Percentiles rank a stretch among this genome's conserved stretches.
These are phyloP conservation scores for Lagocephalus sceleratus DNA, from an alignment of 2,797 vertebrate species.

Conservation along the genomic window DNA sequence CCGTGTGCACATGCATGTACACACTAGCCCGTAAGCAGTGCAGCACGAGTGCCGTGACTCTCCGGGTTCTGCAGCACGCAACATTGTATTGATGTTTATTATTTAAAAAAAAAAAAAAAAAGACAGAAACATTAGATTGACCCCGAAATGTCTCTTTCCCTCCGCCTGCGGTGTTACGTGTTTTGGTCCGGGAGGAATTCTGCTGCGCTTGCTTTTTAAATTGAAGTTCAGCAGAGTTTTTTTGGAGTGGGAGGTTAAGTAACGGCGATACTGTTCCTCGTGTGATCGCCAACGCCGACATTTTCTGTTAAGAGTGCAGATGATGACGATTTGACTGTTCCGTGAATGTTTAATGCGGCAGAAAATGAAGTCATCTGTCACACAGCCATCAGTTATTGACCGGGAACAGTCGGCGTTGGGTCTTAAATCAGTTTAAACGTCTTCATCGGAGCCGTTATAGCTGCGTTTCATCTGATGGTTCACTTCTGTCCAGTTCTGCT, in stretches of 20 bases:
- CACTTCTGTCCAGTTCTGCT: too few species aligned
- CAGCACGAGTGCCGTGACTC: slow-evolving; percentile 21
- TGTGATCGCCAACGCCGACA: neutral
- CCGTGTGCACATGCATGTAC: slow-evolving; percentile 2
- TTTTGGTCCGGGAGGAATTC: slow-evolving; percentile 15
- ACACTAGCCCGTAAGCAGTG: slow-evolving; percentile 13
- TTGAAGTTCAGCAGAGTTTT: slow-evolving; percentile 4
- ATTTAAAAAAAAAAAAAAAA: slow-evolving; percentile 4
- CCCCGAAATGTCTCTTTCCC: neutral
- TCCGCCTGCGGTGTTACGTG: slow-evolving; percentile 15
- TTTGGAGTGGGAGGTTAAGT: neutral
- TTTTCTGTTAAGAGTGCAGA: neutral
- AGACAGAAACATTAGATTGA: slow-evolving; percentile 11
- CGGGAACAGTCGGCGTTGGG: neutral
- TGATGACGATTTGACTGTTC: neutral
- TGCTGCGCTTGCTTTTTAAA: slow-evolving; percentile 1
- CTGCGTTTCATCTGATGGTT: too few species aligned
- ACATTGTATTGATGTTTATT: slow-evolving; percentile 42
- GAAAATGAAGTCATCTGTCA: neutral
- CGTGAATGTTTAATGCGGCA: neutral
- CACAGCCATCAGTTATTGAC: neutral
- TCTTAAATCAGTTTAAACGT: neutral
- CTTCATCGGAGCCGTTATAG: neutral
- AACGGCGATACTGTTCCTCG: neutral
- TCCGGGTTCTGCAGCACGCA: slow-evolving; percentile 26